Base-by-base conservation (phyloP, 1,140 invertebrate species). In the Drosophila ercepeae region DNA sequence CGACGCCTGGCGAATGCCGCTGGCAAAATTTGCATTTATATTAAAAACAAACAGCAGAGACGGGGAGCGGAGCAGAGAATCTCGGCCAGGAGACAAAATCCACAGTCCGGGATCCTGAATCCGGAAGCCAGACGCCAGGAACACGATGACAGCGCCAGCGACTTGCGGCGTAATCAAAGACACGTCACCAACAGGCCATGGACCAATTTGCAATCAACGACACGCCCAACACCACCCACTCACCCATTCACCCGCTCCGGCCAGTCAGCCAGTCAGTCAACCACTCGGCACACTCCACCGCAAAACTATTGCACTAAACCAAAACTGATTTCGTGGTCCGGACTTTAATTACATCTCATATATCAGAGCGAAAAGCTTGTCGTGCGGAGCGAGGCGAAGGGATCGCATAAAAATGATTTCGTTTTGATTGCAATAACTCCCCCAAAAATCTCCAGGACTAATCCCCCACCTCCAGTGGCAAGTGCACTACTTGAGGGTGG, bases 321-420 rank as follows among this genome's bases (percentile, higher is more conserved):
- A 64, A 71, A 89, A 75, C 78, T 75, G 81, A 89, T 89, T 86
- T 68, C 27, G 79, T 70, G 79, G 79, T 73, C 72, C 70, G 54
- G 57, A 78, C 81, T 86, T 79, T 90, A 90, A 90, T 90, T 90
- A 90, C 81, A 78, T 65, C 79, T 90, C 89, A 90, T 90, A 90
- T 90, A 89, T 90, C 89, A 90, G 76, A 58, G 19, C 49, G 23
- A 32, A 45, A 29, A 45, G 39, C 54, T 72, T 46, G 48, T 51
- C 55, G 53, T 58, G 70, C 58, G 51, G 49, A 75, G 54, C 32
- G 53, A 21, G 51, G 7, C 29, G 54, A 27, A 55, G 45, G 67
- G 49, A 71, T 73, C 52, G 64, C 83, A 89, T 84, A 76, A 77
- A 77, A 84, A 90, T 90, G 86, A 90, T 90, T 90, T 90, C 76